These are phyloP conservation scores for Aphaenogaster floridana DNA, from an alignment of 1,140 invertebrate genomes.

Conservation along the genomic window DNA sequence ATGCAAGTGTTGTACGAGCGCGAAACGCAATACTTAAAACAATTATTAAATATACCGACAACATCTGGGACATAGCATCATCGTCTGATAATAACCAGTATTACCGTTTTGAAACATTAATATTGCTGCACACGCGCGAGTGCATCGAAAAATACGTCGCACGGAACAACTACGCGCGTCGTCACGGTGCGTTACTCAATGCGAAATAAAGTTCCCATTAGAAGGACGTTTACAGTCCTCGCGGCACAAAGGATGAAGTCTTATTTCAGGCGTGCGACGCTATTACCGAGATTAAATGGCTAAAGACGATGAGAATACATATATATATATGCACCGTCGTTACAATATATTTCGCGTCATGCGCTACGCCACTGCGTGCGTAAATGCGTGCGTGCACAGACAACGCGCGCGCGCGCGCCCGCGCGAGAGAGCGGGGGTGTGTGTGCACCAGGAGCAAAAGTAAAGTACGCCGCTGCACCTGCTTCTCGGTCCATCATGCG, in stretches of 20 bases:
- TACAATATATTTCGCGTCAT: conserved; percentile 46
- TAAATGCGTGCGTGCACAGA: conserved; percentile 67
- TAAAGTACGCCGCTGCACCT: conserved; percentile 83
- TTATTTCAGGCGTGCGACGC: conserved; percentile 45
- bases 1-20: not conserved
- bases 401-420: not conserved
- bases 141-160: conserved; percentile 27
- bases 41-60: conserved; percentile 11
- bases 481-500: conserved; percentile 85
- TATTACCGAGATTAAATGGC: conserved; percentile 58
- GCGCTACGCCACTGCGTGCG: conserved; percentile 70
- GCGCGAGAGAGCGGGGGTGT: conserved; percentile 42
- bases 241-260: conserved; percentile 32
- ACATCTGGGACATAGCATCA: not conserved
- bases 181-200: conserved; percentile 50
- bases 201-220: conserved; percentile 57
- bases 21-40: not conserved
- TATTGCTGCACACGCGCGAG: not conserved
- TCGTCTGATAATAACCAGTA: not conserved
- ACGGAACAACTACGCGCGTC: conserved; percentile 9
- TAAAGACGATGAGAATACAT: conserved; percentile 37
- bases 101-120: conserved; percentile 8
- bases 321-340: not conserved
- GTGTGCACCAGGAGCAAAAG: conserved; percentile 73
- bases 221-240: conserved; percentile 50